Evolutionary conservation across 2,797 vertebrate genomes (phyloP).

Genomic region (Tarsius wallacei): DNA sequence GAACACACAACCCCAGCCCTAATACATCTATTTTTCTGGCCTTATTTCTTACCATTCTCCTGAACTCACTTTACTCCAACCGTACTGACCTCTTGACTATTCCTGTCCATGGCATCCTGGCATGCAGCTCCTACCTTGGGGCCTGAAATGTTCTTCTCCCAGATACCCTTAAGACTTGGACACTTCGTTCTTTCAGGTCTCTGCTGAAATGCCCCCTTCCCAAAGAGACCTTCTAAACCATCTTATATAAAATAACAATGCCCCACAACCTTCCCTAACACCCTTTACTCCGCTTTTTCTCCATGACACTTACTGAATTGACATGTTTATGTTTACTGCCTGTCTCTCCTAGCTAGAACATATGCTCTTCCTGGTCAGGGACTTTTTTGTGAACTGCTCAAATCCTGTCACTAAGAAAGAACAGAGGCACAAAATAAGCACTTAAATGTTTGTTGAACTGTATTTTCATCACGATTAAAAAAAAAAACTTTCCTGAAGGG

Average conservation of each 20-base stretch:
- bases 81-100: not conserved
- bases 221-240: slow-evolving; percentile 43
- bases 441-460: slow-evolving; percentile 8
- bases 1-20: not conserved
- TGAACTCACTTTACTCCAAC: not conserved
- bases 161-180: slow-evolving; percentile 1
- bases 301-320: not conserved
- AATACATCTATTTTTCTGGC: not conserved
- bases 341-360: not conserved
- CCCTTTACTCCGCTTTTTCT: not conserved
- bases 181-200: slow-evolving; percentile 45
- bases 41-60: slow-evolving; percentile 31
- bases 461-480: not conserved
- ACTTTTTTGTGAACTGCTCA: slow-evolving; percentile 30
- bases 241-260: slow-evolving; percentile 1
- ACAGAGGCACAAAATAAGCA: not conserved
- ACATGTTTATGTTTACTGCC: not conserved
- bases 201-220: slow-evolving; percentile 42
- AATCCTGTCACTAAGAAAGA: slow-evolving; percentile 23
- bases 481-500: not conserved
- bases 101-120: not conserved
- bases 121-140: not conserved
- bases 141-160: slow-evolving; percentile 34
- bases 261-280: not conserved
- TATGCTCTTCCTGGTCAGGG: not conserved